Base-by-base conservation (phyloP, 2,888 invertebrate species). In the Andrena minutula region DNA sequence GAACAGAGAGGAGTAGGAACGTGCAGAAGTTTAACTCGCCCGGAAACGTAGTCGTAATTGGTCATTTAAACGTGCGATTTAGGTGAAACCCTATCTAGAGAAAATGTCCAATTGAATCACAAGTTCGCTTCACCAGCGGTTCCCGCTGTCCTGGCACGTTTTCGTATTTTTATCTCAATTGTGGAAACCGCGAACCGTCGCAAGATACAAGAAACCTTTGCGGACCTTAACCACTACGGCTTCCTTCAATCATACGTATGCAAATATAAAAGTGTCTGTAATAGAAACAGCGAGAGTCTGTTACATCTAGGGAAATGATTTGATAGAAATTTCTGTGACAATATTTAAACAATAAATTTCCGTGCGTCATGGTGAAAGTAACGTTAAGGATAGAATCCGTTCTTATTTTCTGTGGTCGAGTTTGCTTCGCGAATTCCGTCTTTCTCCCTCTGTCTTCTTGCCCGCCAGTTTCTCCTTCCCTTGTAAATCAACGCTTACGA, bases 31-130 rank as follows among this genome's bases (percentile, higher is more conserved):
- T 74, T 49, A 56, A 66, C 35, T 51, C 28, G 23, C 20, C 47
- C 28, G 12, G 58, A 20, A 53, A 68, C 70, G 49, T 68, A 69
- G 60, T 47, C 30, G 68, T 49, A 60, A 73, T 80, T 79, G 70
- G 58, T 64, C 69, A 75, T 69, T 78, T 49, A 41, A 70, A 23
- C 56, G 32, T 35, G 35, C 26, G 61, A 65, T 79, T 75, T 56
- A 20, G n/a, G 41, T n/a, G 47, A 20, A n/a, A 58, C 26, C 41
- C 16, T 68, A 47, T 53, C 53, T 61, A 26, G 35, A 5, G 32
- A n/a, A 49, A 68, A 63, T 74, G 68, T 73, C 35, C 41, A 56
- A 23, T 73, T 41, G 41, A 10, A 51, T 72, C 28, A 32, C 56
- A 28, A 53, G 30, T 68, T n/a, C 32, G 7, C 10, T 20, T 16